These are phyloP conservation scores for Sinelater perroti DNA, from an alignment of 2,888 invertebrate species.

Conservation along the genomic window DNA sequence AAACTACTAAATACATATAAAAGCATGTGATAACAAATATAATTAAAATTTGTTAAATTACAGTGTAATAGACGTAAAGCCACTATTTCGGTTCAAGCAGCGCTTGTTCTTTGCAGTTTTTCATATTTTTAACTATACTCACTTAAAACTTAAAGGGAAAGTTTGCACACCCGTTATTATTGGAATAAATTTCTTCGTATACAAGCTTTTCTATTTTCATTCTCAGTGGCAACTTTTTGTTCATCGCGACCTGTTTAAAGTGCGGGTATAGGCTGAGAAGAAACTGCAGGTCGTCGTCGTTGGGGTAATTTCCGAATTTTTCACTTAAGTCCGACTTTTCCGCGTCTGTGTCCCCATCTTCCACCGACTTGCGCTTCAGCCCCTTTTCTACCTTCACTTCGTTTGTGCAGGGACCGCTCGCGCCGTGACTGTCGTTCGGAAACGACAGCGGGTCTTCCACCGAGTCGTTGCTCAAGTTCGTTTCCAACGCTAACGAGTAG, in stretches of 20 bases:
- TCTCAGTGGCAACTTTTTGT: conserved; percentile 42
- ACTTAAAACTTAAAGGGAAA: no score
- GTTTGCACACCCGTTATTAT: neutral
- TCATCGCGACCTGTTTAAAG: conserved; percentile 42
- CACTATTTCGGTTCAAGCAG: no score
- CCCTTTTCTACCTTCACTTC: conserved; percentile 32
- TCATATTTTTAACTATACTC: no score
- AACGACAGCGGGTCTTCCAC: conserved; percentile 40
- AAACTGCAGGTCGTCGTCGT: conserved; percentile 47
- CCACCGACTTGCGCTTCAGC: neutral
- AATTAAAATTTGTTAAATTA: no score
- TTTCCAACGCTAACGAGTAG: conserved; percentile 36
- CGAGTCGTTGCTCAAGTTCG: conserved; percentile 27
- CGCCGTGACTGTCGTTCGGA: conserved; percentile 1
- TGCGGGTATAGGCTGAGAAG: conserved; percentile 45
- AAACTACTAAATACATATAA: no score
- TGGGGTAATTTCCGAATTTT: conserved; percentile 24
- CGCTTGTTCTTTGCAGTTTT: no score
- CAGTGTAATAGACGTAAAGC: no score
- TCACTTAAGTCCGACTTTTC: conserved; percentile 15
- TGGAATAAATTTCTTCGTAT: conserved; percentile 43
- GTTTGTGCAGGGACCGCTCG: neutral
- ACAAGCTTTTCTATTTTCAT: conserved; percentile 46
- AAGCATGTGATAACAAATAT: no score
- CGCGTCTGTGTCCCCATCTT: conserved; percentile 8